Evolutionary conservation across 2,113 vertebrate species (phyloP).

Genomic region (Chaetura pelagica): DNA sequence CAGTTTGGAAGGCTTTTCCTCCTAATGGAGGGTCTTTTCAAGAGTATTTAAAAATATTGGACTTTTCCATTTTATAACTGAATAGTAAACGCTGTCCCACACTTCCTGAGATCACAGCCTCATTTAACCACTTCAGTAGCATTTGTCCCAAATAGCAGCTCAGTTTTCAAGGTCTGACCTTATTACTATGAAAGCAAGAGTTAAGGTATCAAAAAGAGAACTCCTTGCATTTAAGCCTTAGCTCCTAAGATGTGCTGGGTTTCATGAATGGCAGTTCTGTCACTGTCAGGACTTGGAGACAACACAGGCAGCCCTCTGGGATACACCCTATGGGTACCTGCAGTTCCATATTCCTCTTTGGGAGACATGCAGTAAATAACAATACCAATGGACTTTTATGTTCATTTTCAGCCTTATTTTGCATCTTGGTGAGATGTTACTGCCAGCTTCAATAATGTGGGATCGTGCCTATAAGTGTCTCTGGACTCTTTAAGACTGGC

Average conservation of each 20-base stretch:
- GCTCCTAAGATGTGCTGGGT: not conserved
- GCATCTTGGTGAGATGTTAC: not conserved
- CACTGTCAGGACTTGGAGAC: not conserved
- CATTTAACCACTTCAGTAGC: not conserved
- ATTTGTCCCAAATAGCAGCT: not conserved
- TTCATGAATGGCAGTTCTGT: not conserved
- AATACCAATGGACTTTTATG: not conserved
- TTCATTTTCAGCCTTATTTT: not conserved
- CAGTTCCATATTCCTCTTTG: not conserved
- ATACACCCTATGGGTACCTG: not conserved
- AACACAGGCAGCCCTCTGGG: not conserved
- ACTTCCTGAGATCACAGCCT: not conserved
- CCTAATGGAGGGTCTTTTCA: not conserved
- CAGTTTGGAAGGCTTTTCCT: not conserved
- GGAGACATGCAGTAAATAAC: not conserved
- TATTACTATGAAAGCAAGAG: not conserved
- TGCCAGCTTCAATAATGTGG: accelerated
- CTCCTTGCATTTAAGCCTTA: not conserved
- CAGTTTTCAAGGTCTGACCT: not conserved
- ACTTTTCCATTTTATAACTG: not conserved
- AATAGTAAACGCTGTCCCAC: not conserved
- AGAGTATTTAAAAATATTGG: not conserved
- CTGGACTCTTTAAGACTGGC: not conserved
- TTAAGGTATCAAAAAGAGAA: not conserved
- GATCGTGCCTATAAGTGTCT: not conserved